Base-by-base conservation (phyloP, 2,113 vertebrate genomes). In the Pedionomus torquatus region DNA sequence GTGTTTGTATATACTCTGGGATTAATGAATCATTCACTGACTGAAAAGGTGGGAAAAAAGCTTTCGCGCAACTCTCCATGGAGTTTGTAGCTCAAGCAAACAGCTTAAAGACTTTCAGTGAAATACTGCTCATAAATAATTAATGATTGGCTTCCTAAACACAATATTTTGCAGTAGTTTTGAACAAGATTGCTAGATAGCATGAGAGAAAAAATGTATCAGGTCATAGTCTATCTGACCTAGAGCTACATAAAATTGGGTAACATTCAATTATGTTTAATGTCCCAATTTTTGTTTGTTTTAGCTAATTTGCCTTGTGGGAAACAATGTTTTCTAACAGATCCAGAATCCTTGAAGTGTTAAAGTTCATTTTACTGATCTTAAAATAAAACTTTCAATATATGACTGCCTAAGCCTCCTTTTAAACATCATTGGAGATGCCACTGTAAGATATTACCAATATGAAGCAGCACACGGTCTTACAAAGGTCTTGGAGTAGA, bases 221-320 rank as follows among this genome's bases (percentile, higher is more conserved):
- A 94, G 91, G 91, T 97, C 96, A 97, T 87, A 96, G 74, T 90
- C 74, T 90, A 81, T 95, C 33, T 97, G 97, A 98, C 90, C 91
- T 97, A 95, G 65, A 95, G 65, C 83, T 80, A 83, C 85, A 96
- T 90, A 97, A 96, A 98, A 97, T 52, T 90, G 75, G 65, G 85
- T 89, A 97, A 85, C 77, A 83, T 97, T 97, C 96, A 97, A 43
- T 92, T 95, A 96, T 94, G 90, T 93, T 96, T 96, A 97, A 96
- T 89, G 91, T 97, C 90, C 97, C 87, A 93, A 85, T 89, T 97
- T 98, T 96, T 97, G 90, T 96, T 97, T 97, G n/a, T 66, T 98
- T 98, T 97, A 96, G 88, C 89, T 97, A 95, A 97, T 97, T 98
- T 98, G 92, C 85, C 91, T 93, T 94, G 87, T 93, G 93, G 91